Percentiles rank a stretch among this genome's conserved stretches.
These are phyloP conservation scores for Genyomyrus donnyi DNA, from an alignment of 2,113 vertebrate genomes.

Conservation along the genomic window DNA sequence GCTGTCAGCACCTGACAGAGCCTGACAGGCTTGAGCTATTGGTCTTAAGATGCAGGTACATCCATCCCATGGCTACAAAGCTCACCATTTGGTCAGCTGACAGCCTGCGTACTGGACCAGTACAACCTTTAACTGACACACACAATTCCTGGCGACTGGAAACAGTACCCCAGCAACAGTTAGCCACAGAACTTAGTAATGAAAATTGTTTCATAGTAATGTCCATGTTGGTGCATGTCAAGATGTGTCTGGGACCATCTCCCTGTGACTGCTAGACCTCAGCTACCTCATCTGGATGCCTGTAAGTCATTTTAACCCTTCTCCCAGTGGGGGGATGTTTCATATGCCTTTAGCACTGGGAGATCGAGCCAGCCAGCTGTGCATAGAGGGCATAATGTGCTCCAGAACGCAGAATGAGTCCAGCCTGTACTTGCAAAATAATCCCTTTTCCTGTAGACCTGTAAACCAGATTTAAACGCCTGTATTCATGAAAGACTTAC, in stretches of 20 bases:
- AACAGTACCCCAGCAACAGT: background rate
- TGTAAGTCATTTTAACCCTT: background rate
- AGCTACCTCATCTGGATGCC: background rate
- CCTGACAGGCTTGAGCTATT: background rate
- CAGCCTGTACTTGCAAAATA: background rate
- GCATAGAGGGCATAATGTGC: too few species aligned
- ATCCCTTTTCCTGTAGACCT: background rate
- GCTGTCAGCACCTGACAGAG: background rate
- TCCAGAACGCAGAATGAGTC: background rate
- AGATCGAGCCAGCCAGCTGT: background rate
- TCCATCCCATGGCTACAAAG: background rate
- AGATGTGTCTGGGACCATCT: background rate
- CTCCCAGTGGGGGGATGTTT: background rate
- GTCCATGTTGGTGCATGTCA: background rate
- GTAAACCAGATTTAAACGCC: background rate
- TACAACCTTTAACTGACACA: background rate
- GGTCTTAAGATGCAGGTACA: background rate
- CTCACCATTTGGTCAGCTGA: background rate
- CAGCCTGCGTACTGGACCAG: background rate
- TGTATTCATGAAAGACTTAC: background rate
- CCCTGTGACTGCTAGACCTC: background rate
- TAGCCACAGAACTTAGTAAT: background rate
- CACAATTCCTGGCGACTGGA: background rate
- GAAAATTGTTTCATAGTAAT: background rate
- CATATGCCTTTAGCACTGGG: background rate